Base-by-base conservation (phyloP, 2,113 vertebrate genomes). In the Chloropsis hardwickii region DNA sequence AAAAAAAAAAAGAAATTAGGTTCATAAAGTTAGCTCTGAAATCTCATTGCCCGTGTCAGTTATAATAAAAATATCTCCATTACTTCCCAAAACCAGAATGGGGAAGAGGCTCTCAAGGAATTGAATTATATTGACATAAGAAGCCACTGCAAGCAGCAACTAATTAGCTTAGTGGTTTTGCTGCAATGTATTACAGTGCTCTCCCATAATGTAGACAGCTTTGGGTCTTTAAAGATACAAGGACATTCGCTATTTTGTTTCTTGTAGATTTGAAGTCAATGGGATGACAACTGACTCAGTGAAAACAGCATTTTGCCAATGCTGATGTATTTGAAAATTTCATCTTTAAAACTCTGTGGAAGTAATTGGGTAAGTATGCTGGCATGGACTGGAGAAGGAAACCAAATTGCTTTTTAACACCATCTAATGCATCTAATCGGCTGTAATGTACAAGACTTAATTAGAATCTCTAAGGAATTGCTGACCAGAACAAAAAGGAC, bases 361-460 rank as follows among this genome's bases (percentile, higher is more conserved):
- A 92, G 31, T 94, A 95, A 90, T 81, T 90, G 76, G 24, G 45
- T 79, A 91, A 95, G 57, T 13, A 18, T 35, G 28, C 51, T 86
- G 76, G 56, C 60, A 74, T 25, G 69, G 56, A 40, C 40, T 40
- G 28, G 12, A 14, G n/a, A 93, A 81, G 7, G 56, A 88, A 95
- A 93, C 31, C 47, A 86, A 94, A 96, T 78, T 90, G 71, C 28
- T 94, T 93, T 92, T 90, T 92, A 94, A 88, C 81, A 88, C 62
- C 27, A 88, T n/a, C 56, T 90, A 92, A 91, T 86, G 42, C 31
- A 90, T 42, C 66, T 96, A 96, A 91, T 86, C 22, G 47, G 20
- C 51, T 89, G 22, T 53, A 91, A 94, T 93, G 67, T 67, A 33
- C 62, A 88, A 66, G 51, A 77, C 40, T 95, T 96, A 97, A 96